Conservation (phyloP, 2,113 vertebrate genomes). For the Kobus ellipsiprymnus region DNA sequence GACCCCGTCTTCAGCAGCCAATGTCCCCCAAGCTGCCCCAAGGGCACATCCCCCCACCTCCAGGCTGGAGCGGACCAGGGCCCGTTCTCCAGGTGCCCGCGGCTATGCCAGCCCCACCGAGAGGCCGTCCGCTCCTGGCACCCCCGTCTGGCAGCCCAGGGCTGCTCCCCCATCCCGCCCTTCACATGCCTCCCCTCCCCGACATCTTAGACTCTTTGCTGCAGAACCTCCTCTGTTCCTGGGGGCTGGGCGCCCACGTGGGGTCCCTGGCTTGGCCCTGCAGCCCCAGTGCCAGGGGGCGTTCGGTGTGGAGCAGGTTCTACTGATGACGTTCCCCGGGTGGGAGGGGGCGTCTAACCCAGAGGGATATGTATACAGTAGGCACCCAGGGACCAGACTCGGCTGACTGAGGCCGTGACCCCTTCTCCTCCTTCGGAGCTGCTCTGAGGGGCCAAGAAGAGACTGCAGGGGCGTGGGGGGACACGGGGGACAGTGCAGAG, state of each 20-base stretch:
- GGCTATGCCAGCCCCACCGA: background rate
- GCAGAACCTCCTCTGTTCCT: background rate
- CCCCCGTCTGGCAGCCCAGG: background rate
- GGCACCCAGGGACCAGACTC: background rate
- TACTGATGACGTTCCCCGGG: accelerated
- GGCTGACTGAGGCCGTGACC: accelerated
- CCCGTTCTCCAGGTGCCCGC: background rate
- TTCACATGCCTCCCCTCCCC: accelerated
- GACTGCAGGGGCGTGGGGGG: accelerated
- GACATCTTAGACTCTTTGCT: background rate
- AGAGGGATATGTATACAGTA: accelerated
- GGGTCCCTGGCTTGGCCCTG: background rate
- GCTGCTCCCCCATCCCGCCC: background rate
- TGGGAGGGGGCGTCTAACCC: background rate
- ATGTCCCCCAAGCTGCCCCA: background rate
- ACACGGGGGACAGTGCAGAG: accelerated
- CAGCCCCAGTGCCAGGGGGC: background rate
- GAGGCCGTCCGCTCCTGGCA: background rate
- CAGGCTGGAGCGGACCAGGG: background rate
- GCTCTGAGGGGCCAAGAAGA: background rate
- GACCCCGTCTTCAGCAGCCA: background rate
- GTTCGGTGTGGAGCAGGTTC: accelerated
- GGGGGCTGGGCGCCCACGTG: accelerated
- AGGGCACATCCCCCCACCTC: background rate
- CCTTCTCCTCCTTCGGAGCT: background rate